A percentile compares a stretch with the other conserved stretches of the same genome.
Evolutionary conservation across 2,113 vertebrate genomes (phyloP).

Genomic region (Paracanthobrama guichenoti): DNA sequence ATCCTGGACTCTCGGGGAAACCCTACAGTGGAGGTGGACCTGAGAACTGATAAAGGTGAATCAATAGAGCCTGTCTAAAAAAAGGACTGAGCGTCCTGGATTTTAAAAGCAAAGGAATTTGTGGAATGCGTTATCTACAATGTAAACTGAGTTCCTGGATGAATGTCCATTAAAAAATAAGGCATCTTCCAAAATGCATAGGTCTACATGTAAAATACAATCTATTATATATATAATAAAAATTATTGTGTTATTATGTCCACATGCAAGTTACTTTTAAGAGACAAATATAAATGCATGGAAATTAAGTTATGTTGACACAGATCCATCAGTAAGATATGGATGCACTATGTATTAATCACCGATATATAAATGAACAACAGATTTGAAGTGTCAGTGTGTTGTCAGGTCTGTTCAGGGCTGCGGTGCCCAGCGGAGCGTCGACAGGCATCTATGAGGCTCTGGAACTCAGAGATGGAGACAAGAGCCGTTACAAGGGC

Average conservation of each 20-base stretch:
- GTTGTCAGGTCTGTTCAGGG: conserved; percentile 72
- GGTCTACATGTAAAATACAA: neutral
- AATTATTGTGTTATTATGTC: neutral
- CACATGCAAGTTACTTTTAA: neutral
- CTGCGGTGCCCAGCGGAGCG: conserved; percentile 76
- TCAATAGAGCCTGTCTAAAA: neutral
- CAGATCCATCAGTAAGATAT: neutral
- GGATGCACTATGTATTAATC: neutral
- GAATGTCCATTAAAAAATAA: neutral
- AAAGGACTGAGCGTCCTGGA: neutral
- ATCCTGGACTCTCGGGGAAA: conserved; percentile 96
- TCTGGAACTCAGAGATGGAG: conserved; percentile 76
- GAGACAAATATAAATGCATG: neutral
- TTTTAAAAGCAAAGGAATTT: neutral
- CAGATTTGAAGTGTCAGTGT: neutral
- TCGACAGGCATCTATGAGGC: conserved; percentile 78
- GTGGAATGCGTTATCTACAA: neutral
- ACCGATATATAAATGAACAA: neutral
- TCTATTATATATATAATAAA: neutral
- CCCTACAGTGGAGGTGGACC: conserved; percentile 92
- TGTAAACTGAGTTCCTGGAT: neutral
- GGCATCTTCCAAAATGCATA: neutral
- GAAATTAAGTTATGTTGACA: neutral
- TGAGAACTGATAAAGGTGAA: conserved; percentile 88
- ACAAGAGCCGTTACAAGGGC: conserved; percentile 76